Conservation (phyloP, 2,888 invertebrate species). For the Nomada goodeniana region DNA sequence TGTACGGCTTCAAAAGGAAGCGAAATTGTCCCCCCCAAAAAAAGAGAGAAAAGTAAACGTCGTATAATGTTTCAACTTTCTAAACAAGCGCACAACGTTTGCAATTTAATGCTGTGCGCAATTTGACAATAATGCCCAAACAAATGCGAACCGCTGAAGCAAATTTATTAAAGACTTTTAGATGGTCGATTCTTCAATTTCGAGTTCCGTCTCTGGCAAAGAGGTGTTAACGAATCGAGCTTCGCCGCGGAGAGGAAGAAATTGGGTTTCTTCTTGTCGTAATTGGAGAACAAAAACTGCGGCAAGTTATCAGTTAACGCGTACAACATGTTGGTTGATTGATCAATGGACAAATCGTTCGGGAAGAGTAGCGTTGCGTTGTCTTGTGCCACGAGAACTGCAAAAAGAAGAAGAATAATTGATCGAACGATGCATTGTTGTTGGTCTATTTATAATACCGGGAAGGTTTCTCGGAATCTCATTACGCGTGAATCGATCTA, state of each 20-base stretch:
- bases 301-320: conserved; percentile 80
- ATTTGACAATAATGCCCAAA: not conserved
- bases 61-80: not conserved
- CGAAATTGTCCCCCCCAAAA: not conserved
- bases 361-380: conserved; percentile 90
- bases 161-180: not conserved
- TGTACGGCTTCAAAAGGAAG: not conserved
- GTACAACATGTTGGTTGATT: conserved; percentile 73
- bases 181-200: not conserved
- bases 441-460: not conserved
- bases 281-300: conserved; percentile 69
- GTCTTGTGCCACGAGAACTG: conserved; percentile 89
- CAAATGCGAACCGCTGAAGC: not conserved
- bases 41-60: not conserved
- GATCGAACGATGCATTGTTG: not conserved
- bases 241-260: conserved; percentile 70
- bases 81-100: no score
- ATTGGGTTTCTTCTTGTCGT: conserved; percentile 63
- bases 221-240: conserved; percentile 64
- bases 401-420: conserved; percentile 68
- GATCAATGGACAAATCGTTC: conserved; percentile 87
- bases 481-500: conserved; percentile 13
- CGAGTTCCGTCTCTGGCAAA: conserved; percentile 49
- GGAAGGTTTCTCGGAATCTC: conserved; percentile 24
- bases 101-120: no score